Base-by-base conservation (phyloP, 2,113 vertebrate species). In the Danio rerio region DNA sequence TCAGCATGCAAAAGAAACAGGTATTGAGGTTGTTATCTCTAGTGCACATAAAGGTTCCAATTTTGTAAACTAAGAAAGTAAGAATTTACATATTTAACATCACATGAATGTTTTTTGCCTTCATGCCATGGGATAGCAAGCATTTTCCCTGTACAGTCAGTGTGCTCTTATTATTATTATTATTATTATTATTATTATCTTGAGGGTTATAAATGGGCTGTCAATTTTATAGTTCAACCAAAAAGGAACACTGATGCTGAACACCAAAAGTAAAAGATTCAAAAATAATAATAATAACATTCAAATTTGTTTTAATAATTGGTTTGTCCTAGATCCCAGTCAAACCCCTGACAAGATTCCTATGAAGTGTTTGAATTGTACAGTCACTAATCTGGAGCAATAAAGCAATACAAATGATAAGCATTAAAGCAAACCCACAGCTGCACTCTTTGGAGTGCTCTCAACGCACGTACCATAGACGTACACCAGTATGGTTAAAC, bases 401-500 rank as follows among this genome's bases (percentile, higher is more conserved):
- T 42, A 76, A 21, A 59, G 42, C 42, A 75, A 47, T 61, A 75
- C 43, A 45, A 18, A 76, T 5, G 2, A 61, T 61, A 76, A 47
- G 42, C 42, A 75, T 66, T 84, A 61, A 47, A 12, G 50, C 66
- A 68, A 40, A 80, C 21, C 53, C 47, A 78, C 49, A 77, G 53
- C 43, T 49, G 56, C 21, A 83, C 43, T 79, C 58, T 78, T 78
- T 11, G 31, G 43, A 49, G 52, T 40, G 16, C 42, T 82, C 47
- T 82, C 86, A 87, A 91, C 85, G 88, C 81, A 92, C 86, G 80
- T 86, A 84, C 78, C 78, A 86, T 84, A 90, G 88, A 89, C 18
- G 70, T 10, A 80, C 78, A 49, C 81, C 85, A 88, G 88, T 86
- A 91, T 90, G 85, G 91, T 92, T 86, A 70, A 81, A 85, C 91